phyloP scores from a whole-genome alignment of 2,113 vertebrate species.

The Notarius lentiginosus region DNA sequence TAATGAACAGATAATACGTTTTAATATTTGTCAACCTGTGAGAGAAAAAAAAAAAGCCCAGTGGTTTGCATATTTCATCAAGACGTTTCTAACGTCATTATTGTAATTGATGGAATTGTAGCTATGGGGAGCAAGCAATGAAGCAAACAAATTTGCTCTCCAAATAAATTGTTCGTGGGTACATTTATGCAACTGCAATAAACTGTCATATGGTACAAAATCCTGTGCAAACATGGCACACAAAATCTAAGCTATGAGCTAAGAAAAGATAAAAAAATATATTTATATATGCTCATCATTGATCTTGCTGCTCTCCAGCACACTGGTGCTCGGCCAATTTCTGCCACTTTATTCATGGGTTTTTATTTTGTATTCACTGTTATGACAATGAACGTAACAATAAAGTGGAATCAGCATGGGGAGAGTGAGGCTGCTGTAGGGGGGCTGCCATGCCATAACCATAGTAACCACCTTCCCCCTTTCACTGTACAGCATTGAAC shows the following conservation, averaged over 20 bases:
- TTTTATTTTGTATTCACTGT: neutral
- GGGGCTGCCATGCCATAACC: too few relatives aligned
- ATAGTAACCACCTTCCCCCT: too few relatives aligned
- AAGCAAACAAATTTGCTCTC: neutral
- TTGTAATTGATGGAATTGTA: neutral
- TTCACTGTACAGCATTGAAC: too few relatives aligned
- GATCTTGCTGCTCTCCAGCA: neutral
- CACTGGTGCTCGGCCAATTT: neutral
- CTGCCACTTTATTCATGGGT: neutral
- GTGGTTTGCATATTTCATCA: neutral
- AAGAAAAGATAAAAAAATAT: neutral
- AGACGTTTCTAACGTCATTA: neutral
- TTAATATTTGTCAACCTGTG: slow-evolving; percentile 2
- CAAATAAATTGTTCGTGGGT: neutral
- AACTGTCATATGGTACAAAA: neutral
- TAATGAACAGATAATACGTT: slow-evolving; percentile 19
- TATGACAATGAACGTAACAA: slow-evolving; percentile 34
- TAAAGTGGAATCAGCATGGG: slow-evolving; percentile 53
- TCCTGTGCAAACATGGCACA: neutral
- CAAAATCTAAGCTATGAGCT: neutral
- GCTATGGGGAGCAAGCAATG: neutral
- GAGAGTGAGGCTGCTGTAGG: slow-evolving; percentile 31
- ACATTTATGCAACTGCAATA: neutral
- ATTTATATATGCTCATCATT: too few relatives aligned
- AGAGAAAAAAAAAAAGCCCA: neutral